These are phyloP conservation scores for Fragum whitleyi DNA, from an alignment of 2,888 invertebrate species.

Conservation along the genomic window DNA sequence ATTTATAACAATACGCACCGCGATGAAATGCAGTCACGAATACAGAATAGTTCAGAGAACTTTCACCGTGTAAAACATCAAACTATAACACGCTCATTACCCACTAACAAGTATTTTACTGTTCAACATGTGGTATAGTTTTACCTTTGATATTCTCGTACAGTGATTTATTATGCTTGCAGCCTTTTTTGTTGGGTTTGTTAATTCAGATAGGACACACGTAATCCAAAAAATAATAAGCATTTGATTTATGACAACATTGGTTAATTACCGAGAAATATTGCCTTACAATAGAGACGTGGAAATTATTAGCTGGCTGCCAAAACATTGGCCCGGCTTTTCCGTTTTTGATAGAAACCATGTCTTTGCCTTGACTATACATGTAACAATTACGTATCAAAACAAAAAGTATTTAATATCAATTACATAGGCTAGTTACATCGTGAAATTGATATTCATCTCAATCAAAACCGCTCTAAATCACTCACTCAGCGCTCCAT, in stretches of 20 bases:
- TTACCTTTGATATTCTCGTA: not conserved
- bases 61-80: not conserved
- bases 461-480: too few species aligned
- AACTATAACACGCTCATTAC: conserved; percentile 7
- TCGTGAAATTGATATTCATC: too few species aligned
- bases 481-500: too few species aligned
- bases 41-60: not conserved
- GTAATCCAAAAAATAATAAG: not conserved
- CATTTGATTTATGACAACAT: not conserved
- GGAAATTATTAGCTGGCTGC: not conserved
- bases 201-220: conserved; percentile 1
- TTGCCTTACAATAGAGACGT: not conserved
- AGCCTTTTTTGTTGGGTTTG: not conserved
- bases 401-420: too few species aligned
- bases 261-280: not conserved
- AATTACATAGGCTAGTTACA: too few species aligned
- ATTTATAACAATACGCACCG: too few species aligned
- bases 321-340: too few species aligned
- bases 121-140: not conserved
- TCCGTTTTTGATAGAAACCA: too few species aligned
- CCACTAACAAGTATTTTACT: conserved; percentile 17
- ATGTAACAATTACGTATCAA: too few species aligned
- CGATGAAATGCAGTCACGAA: too few species aligned
- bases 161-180: conserved; percentile 1
- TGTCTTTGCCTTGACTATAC: too few species aligned